phyloP scores from a whole-genome alignment of 2,888 invertebrate genomes.

The Lymantria monacha region DNA sequence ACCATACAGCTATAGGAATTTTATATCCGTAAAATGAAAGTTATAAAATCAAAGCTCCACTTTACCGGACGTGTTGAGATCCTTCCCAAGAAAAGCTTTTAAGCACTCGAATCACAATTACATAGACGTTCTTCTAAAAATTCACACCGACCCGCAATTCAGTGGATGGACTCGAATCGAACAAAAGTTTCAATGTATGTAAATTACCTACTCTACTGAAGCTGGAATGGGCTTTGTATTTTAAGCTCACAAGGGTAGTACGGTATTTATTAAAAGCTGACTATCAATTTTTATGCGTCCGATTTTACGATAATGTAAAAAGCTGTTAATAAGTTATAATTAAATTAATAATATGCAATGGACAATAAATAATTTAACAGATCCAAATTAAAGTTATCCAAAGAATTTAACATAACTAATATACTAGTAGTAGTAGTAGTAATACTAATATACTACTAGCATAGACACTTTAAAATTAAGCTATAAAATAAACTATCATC shows the following conservation, averaged over 20 bases:
- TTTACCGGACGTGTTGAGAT: constrained; percentile 45
- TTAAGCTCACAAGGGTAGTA: constrained; percentile 21
- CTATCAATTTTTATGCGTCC: background rate
- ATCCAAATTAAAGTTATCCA: no score
- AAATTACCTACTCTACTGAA: constrained; percentile 23
- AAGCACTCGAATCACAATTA: constrained; percentile 63
- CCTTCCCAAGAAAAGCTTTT: constrained; percentile 62
- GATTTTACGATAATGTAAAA: background rate
- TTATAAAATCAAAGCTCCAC: constrained; percentile 8
- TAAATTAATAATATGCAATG: no score
- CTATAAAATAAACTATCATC: no score
- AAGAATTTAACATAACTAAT: no score
- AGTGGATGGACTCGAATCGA: constrained; percentile 44
- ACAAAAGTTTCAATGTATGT: constrained; percentile 43
- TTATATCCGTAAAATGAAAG: constrained; percentile 29
- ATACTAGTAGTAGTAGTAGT: no score
- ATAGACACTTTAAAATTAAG: no score
- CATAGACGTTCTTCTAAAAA: constrained; percentile 49
- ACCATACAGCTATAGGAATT: background rate
- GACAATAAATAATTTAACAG: no score
- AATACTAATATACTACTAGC: no score
- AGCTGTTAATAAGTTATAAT: background rate
- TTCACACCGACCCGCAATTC: constrained; percentile 47
- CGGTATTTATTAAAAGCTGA: background rate
- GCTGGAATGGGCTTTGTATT: constrained; percentile 32